Percentiles rank a stretch among this genome's conserved stretches.
These are phyloP conservation scores for Gryon sp. DNA, from an alignment of 1,140 invertebrate species.

Conservation along the genomic window DNA sequence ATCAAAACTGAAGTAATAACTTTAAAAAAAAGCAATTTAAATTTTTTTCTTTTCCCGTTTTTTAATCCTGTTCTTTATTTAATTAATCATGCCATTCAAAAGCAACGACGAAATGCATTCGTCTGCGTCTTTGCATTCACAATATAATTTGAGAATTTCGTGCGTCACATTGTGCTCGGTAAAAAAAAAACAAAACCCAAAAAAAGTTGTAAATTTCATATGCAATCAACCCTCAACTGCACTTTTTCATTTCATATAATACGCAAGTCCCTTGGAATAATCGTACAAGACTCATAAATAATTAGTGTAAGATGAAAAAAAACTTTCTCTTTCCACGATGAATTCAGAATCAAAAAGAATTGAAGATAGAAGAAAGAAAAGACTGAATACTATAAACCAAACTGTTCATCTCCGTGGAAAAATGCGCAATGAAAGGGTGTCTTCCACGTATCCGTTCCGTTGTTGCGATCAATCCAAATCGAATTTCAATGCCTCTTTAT, in stretches of 20 bases:
- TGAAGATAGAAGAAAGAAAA: not conserved
- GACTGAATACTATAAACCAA: not conserved
- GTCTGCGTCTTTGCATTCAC: no score
- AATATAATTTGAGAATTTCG: no score
- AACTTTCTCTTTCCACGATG: not conserved
- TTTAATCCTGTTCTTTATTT: no score
- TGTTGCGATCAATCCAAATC: slow-evolving; percentile 12
- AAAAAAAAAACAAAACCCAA: no score
- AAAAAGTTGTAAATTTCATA: no score
- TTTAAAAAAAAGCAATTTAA: no score
- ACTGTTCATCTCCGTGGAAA: slow-evolving; percentile 22
- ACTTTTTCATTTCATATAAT: slow-evolving; percentile 3
- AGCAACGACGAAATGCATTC: no score
- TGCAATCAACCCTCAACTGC: slow-evolving; percentile 14
- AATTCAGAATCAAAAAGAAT: slow-evolving; percentile 3
- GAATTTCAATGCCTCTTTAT: not conserved
- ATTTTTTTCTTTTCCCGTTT: no score
- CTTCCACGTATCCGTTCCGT: slow-evolving; percentile 3
- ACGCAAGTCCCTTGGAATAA: slow-evolving; percentile 2
- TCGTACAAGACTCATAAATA: slow-evolving; percentile 12
- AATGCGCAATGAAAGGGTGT: slow-evolving; percentile 44
- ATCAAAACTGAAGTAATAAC: no score
- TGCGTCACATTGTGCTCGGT: slow-evolving; percentile 3
- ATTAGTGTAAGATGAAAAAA: not conserved
- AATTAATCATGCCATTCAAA: no score